These are phyloP conservation scores for Tychaedon coryphoeus DNA, from an alignment of 2,113 vertebrate genomes.

Conservation along the genomic window DNA sequence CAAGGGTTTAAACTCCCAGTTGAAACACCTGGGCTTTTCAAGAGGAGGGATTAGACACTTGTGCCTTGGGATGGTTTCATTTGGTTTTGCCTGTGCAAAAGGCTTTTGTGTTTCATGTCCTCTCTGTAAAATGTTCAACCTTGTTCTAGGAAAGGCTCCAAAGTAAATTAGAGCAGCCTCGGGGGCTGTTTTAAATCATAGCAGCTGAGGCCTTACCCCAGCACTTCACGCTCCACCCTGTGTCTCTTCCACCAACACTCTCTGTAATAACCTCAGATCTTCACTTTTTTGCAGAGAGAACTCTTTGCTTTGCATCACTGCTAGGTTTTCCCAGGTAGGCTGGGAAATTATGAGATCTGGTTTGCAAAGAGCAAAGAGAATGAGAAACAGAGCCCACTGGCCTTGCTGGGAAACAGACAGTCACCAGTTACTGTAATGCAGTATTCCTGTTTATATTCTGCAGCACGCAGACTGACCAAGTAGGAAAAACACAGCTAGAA, in stretches of 20 bases:
- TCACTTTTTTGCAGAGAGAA: not conserved
- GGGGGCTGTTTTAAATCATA: slow-evolving; percentile 48
- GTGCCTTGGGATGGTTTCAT: not conserved
- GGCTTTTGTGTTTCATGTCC: slow-evolving; percentile 3
- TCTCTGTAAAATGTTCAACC: slow-evolving; percentile 32
- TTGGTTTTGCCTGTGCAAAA: slow-evolving; percentile 1
- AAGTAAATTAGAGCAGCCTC: slow-evolving; percentile 44
- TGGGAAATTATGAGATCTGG: not conserved
- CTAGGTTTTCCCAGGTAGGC: not conserved
- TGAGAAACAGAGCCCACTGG: not conserved
- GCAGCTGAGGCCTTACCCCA: slow-evolving; percentile 16
- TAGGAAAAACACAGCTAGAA: slow-evolving; percentile 14
- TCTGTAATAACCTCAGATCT: not conserved
- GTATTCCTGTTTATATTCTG: not conserved
- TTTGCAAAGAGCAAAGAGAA: not conserved
- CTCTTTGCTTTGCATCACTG: not conserved
- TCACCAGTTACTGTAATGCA: not conserved
- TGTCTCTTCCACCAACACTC: not conserved
- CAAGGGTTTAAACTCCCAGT: not conserved
- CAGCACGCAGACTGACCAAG: not conserved
- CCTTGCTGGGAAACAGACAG: not conserved
- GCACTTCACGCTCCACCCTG: not conserved
- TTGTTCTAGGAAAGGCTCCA: slow-evolving; percentile 55
- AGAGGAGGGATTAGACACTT: not conserved
- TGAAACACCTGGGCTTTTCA: slow-evolving; percentile 13